These are phyloP conservation scores for Pseudomugil gertrudae DNA, from an alignment of 2,797 vertebrate genomes.

Conservation along the genomic window DNA sequence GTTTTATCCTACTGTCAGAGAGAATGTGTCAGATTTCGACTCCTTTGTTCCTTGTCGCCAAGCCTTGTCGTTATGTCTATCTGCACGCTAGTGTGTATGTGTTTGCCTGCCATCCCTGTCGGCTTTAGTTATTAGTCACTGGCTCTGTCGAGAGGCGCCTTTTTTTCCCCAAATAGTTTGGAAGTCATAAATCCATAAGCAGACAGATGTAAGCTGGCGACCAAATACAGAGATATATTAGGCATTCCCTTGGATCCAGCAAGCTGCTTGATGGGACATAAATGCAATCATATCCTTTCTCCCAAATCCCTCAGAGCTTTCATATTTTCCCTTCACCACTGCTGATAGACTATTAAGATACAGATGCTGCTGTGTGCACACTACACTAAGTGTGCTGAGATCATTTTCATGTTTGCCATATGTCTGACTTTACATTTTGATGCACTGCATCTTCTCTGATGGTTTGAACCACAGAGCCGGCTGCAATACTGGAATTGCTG, in stretches of 20 bases:
- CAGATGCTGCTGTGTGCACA: slow-evolving; percentile 62
- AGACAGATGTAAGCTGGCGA: slow-evolving; percentile 84
- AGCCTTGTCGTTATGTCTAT: slow-evolving; percentile 71
- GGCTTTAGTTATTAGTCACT: slow-evolving; percentile 86
- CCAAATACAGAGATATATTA: slow-evolving; percentile 84
- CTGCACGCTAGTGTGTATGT: slow-evolving; percentile 44
- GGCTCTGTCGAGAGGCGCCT: slow-evolving; percentile 75
- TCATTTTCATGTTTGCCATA: slow-evolving; percentile 57
- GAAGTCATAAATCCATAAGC: slow-evolving; percentile 85
- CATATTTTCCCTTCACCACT: slow-evolving; percentile 63
- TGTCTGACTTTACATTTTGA: slow-evolving; percentile 53
- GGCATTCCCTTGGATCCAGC: slow-evolving; percentile 77
- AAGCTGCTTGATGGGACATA: slow-evolving; percentile 80
- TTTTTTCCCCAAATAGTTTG: slow-evolving; percentile 77
- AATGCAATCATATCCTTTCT: slow-evolving; percentile 81
- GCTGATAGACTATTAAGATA: slow-evolving; percentile 75
- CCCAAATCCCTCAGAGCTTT: slow-evolving; percentile 78
- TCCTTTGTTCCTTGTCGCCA: slow-evolving; percentile 80
- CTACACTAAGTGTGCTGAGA: slow-evolving; percentile 49
- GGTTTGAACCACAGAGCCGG: slow-evolving; percentile 44
- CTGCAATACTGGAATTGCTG: slow-evolving; percentile 24
- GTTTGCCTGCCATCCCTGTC: slow-evolving; percentile 78
- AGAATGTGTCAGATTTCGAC: slow-evolving; percentile 82
- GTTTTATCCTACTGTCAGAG: slow-evolving; percentile 81
- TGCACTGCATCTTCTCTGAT: slow-evolving; percentile 52